Percentiles rank a stretch among this genome's conserved stretches.
These are phyloP conservation scores for Grammomys surdaster DNA, from an alignment of 2,113 vertebrate genomes.

Conservation along the genomic window DNA sequence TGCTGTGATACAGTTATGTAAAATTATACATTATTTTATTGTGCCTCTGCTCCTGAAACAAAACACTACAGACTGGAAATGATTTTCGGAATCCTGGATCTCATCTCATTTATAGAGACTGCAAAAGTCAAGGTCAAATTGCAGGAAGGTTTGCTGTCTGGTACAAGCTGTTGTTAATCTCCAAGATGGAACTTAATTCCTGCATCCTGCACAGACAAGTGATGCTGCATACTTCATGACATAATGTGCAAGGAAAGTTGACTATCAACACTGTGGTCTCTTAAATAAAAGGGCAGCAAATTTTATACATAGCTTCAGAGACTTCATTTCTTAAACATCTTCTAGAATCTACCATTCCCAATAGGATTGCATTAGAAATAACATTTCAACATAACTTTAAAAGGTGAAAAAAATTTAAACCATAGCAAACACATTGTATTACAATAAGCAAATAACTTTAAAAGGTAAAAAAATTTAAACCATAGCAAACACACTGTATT, in stretches of 20 bases:
- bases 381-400: not conserved
- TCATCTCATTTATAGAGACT: not conserved
- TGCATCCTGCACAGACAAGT: not conserved
- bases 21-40: not conserved
- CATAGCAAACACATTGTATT: not conserved
- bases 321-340: not conserved
- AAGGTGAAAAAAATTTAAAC: not conserved
- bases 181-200: too few species aligned
- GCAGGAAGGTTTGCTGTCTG: not conserved
- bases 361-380: not conserved
- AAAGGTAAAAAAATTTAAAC: not conserved
- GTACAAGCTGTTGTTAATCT: not conserved
- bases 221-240: too few species aligned
- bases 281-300: not conserved
- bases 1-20: not conserved
- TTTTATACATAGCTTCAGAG: not conserved
- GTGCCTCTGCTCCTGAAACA: not conserved
- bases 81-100: not conserved
- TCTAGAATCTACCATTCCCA: not conserved
- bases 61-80: not conserved
- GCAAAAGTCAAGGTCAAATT: not conserved
- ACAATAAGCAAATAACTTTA: not conserved
- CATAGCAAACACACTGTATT: not conserved
- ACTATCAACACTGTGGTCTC: not conserved
- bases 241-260: not conserved